Base-by-base conservation (phyloP, 2,888 invertebrate genomes). In the Stratiomys singularior region DNA sequence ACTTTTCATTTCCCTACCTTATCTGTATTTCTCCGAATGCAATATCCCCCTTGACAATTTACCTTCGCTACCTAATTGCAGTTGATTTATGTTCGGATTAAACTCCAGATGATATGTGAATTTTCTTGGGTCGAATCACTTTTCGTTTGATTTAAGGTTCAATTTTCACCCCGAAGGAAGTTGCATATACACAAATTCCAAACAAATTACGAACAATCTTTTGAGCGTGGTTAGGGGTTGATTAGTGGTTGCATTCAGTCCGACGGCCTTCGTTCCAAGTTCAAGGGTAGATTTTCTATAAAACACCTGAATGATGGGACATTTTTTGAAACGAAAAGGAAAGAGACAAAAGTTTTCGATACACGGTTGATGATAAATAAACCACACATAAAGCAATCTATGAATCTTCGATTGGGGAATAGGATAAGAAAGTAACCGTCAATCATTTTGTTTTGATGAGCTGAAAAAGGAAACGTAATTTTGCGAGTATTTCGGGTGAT, bases 41-140 rank as follows among this genome's bases (percentile, higher is more conserved):
- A 9, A 5, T 37, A 5, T 3, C 9, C 37, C 37, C 37, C 9
- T 37, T 9, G 9, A 9, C 37, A 37, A 37, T 37, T 37, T 37
- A 5, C 9, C 9, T 37, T 37, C 9, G 9, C 25, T 27, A 25
- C 27, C 63, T 63, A 63, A 63, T 63, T 63, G 28, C 28, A 63
- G 13, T 63, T 63, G 63, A 63, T 63, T 63, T 63, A 63, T 63
- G 28, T 63, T 13, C 11, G 27, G 63, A 63, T 63, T 63, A 63
- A 25, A 27, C 15, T 27, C 63, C 63, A 25, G 63, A 63, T 63
- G 63, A 63, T 9, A 27, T 13, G 63, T 63, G 28, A 63, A 63
- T 25, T 27, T 27, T 21, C 58, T n/a, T 37, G 5, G 37, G 37
- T 9, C 9, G 27, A 27, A 27, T 27, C 27, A 25, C 27, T 25